Conservation (phyloP, 2,113 vertebrate species). For the Pao palembangensis region DNA sequence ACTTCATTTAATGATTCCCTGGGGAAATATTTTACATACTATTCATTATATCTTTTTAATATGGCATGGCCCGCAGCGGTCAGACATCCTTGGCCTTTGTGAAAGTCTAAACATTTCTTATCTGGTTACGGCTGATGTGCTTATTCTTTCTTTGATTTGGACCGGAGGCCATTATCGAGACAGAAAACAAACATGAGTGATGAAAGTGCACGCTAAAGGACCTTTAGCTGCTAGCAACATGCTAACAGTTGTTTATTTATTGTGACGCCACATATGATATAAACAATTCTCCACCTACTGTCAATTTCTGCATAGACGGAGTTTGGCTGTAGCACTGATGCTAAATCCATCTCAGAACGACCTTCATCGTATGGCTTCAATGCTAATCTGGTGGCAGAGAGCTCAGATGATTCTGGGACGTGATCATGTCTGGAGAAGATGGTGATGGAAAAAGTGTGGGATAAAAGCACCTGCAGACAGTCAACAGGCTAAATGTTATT, state of each 20-base stretch:
- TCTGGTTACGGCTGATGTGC: not conserved
- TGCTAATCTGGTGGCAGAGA: slow-evolving; percentile 13
- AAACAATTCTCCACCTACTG: too few relatives aligned
- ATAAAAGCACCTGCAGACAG: not conserved
- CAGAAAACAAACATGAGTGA: slow-evolving; percentile 7
- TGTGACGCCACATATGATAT: too few relatives aligned
- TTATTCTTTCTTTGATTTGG: not conserved
- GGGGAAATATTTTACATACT: not conserved
- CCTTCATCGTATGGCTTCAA: slow-evolving; percentile 18
- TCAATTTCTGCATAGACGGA: too few relatives aligned
- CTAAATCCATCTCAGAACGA: slow-evolving; percentile 5
- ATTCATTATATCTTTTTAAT: not conserved
- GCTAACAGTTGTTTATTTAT: too few relatives aligned
- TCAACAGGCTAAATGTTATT: slow-evolving; percentile 15
- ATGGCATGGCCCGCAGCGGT: not conserved
- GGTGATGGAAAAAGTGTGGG: too few relatives aligned
- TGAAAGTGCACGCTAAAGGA: not conserved
- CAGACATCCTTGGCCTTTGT: not conserved
- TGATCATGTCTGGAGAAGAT: not conserved
- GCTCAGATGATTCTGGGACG: slow-evolving; percentile 1
- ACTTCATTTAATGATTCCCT: not conserved
- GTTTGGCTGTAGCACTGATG: slow-evolving; percentile 11
- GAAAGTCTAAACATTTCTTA: not conserved
- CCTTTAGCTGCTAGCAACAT: too few relatives aligned
- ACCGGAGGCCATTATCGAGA: not conserved